Percentiles rank a stretch among this genome's conserved stretches.
Evolutionary conservation across 2,797 vertebrate genomes (phyloP).

Genomic region (Leptoclinus maculatus): DNA sequence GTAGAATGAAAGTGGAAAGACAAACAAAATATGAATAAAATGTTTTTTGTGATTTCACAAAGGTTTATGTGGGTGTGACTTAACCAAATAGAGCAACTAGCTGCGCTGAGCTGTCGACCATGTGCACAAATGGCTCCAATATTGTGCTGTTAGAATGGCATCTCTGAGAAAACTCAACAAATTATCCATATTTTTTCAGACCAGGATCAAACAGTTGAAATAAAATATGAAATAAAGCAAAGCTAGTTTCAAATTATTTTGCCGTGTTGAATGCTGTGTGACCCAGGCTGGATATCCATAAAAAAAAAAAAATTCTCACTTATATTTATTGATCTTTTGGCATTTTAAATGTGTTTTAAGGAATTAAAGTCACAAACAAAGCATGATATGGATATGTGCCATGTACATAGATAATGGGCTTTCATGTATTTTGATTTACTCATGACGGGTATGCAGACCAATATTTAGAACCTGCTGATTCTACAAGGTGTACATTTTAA

Average conservation of each 20-base stretch:
- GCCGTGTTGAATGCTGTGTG: neutral
- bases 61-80: too few relatives aligned
- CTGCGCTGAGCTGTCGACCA: too few relatives aligned
- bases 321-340: neutral
- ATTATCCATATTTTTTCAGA: neutral
- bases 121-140: too few relatives aligned
- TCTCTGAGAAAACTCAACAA: neutral
- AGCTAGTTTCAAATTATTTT: neutral
- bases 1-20: too few relatives aligned
- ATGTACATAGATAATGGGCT: constrained; percentile 13
- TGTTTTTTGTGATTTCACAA: too few relatives aligned
- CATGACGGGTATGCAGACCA: constrained; percentile 20
- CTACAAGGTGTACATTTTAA: neutral
- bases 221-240: too few relatives aligned
- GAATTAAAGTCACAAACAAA: constrained; percentile 22
- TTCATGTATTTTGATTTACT: neutral
- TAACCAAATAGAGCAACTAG: too few relatives aligned
- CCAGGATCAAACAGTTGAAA: too few relatives aligned
- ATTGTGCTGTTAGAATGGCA: too few relatives aligned
- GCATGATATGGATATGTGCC: constrained; percentile 35
- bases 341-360: constrained; percentile 12
- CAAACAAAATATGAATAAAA: too few relatives aligned
- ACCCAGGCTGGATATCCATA: neutral
- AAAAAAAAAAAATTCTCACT: neutral
- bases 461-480: constrained; percentile 2